Conservation (phyloP, 1,140 invertebrate species). For the Tetraneura akinire region DNA sequence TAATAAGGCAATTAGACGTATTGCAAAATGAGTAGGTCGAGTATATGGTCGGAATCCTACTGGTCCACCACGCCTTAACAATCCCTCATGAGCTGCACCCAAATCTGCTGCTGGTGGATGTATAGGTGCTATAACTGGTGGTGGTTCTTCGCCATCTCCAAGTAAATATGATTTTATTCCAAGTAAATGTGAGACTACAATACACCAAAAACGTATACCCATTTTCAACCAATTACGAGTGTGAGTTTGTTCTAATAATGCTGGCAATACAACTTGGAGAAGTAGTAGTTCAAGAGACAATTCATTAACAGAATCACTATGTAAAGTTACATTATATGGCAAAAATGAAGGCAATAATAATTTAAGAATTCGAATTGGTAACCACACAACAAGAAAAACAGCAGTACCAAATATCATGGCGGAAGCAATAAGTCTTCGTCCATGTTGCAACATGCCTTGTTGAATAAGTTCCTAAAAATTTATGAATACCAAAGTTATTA, state of each 20-base stretch:
- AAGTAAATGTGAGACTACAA: constrained; percentile 79
- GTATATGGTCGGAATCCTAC: constrained; percentile 86
- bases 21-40: constrained; percentile 78
- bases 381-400: constrained; percentile 93
- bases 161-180: constrained; percentile 88
- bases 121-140: constrained; percentile 53
- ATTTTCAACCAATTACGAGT: constrained; percentile 90
- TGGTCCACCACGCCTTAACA: constrained; percentile 76
- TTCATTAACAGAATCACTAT: constrained; percentile 84
- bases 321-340: constrained; percentile 86
- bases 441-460: constrained; percentile 86
- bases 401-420: constrained; percentile 95
- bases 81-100: constrained; percentile 79
- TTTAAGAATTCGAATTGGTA: constrained; percentile 88
- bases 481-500: neutral
- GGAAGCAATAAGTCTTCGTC: constrained; percentile 85
- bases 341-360: constrained; percentile 82
- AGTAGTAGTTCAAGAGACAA: constrained; percentile 90
- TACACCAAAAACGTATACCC: constrained; percentile 86
- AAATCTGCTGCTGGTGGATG: constrained; percentile 62
- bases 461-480: constrained; percentile 89
- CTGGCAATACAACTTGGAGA: constrained; percentile 94
- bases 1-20: constrained; percentile 76
- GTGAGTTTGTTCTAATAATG: constrained; percentile 93
- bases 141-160: constrained; percentile 64